Percentiles rank a stretch among this genome's conserved stretches.
phyloP scores from a whole-genome alignment of 2,888 invertebrate species.

The Drosophila mimica region DNA sequence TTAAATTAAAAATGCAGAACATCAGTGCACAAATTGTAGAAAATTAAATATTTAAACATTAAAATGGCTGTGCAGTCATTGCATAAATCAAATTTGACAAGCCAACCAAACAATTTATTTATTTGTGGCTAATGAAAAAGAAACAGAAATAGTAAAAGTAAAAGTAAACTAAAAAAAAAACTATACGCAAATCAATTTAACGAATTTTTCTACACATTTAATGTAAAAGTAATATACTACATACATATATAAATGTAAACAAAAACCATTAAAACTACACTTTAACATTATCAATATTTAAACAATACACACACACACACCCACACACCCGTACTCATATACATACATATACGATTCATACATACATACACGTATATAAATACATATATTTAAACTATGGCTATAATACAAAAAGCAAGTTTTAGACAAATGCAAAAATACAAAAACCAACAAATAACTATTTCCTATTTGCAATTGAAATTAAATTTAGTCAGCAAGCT shows the following conservation, averaged over 20 bases:
- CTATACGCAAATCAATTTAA: conserved; percentile 79
- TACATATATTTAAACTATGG: conserved; percentile 43
- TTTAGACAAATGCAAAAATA: conserved; percentile 47
- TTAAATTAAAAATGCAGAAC: conserved; percentile 49
- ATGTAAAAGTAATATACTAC: conserved; percentile 70
- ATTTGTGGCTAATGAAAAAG: conserved; percentile 62
- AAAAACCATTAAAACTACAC: conserved; percentile 47
- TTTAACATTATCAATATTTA: conserved; percentile 44
- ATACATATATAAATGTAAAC: conserved; percentile 43
- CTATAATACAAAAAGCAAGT: conserved; percentile 46
- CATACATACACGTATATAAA: conserved; percentile 21
- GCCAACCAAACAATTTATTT: conserved; percentile 56
- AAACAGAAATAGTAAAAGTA: conserved; percentile 20
- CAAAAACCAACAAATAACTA: conserved; percentile 38
- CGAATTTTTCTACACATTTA: conserved; percentile 79
- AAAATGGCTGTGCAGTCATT: conserved; percentile 61
- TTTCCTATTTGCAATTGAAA: conserved; percentile 76
- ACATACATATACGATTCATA: conserved; percentile 30
- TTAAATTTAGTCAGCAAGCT: conserved; percentile 71
- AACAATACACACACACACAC: conserved; percentile 23
- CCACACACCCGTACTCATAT: conserved; percentile 13
- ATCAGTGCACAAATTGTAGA: conserved; percentile 74
- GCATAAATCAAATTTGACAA: conserved; percentile 58
- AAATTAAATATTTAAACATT: conserved; percentile 49
- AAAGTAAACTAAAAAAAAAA: conserved; percentile 46